These are phyloP conservation scores for Drosophila subsilvestris DNA, from an alignment of 2,888 invertebrate species.

Conservation along the genomic window DNA sequence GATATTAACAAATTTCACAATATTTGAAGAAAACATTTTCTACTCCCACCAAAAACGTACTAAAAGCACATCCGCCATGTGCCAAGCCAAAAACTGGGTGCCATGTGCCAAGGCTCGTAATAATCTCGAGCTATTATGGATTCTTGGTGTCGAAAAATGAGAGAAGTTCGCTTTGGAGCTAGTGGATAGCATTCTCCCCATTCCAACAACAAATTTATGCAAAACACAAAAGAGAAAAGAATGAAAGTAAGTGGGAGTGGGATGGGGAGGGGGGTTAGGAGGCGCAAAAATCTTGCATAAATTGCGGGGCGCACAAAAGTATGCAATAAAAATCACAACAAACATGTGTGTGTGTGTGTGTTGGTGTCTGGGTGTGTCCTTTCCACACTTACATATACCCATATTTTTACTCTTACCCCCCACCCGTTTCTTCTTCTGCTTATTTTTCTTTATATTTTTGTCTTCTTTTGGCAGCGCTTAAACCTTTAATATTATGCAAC, in stretches of 20 bases:
- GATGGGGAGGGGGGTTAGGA: neutral
- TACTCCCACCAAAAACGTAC: neutral
- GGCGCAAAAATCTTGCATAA: conserved; percentile 67
- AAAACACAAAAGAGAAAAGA: conserved; percentile 58
- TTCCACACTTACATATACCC: neutral
- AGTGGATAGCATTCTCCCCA: conserved; percentile 16
- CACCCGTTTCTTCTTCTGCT: too few relatives aligned
- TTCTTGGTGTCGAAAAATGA: conserved; percentile 11
- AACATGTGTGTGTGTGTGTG: conserved; percentile 52
- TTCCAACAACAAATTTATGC: conserved; percentile 65
- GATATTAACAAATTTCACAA: conserved; percentile 54
- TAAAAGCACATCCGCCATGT: conserved; percentile 4
- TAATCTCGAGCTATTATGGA: conserved; percentile 58
- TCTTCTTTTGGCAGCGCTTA: conserved; percentile 20
- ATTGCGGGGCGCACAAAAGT: conserved; percentile 67
- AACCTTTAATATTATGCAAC: conserved; percentile 64
- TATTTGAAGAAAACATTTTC: conserved; percentile 40
- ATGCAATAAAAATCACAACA: conserved; percentile 79
- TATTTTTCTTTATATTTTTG: neutral
- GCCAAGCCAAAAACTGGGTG: neutral
- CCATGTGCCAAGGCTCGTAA: conserved; percentile 19
- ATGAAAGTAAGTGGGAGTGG: conserved; percentile 9
- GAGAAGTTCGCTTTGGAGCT: conserved; percentile 18
- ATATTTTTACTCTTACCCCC: neutral
- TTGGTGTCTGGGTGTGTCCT: neutral